Percentiles rank a stretch among this genome's conserved stretches.
These are phyloP conservation scores for Automeris io DNA, from an alignment of 2,888 invertebrate genomes.

Conservation along the genomic window DNA sequence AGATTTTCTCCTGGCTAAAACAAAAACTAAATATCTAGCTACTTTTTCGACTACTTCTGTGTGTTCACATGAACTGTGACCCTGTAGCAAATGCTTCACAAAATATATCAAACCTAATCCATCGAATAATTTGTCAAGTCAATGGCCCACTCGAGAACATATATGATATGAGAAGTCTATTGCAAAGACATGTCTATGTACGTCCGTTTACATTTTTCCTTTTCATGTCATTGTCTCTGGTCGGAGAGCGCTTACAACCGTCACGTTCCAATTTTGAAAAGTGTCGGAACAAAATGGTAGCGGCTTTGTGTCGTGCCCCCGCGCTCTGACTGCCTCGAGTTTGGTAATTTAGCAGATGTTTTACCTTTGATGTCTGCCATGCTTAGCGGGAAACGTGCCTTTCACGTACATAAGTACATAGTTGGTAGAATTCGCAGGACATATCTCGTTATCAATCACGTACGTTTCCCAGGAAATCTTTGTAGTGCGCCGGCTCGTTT, in stretches of 20 bases:
- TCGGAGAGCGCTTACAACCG: constrained; percentile 73
- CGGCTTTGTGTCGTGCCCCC: constrained; percentile 64
- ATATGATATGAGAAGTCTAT: too few relatives aligned
- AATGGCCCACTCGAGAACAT: too few relatives aligned
- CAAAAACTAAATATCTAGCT: too few relatives aligned
- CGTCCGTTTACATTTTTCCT: constrained; percentile 77
- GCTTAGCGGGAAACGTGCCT: constrained; percentile 27
- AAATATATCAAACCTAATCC: too few relatives aligned
- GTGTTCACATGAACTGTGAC: too few relatives aligned
- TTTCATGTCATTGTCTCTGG: constrained; percentile 77
- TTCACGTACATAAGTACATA: constrained; percentile 13
- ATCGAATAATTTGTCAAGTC: too few relatives aligned
- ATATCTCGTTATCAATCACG: constrained; percentile 14
- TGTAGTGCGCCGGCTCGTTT: constrained; percentile 26
- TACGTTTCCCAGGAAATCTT: constrained; percentile 20
- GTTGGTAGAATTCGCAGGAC: constrained; percentile 11
- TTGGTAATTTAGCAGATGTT: constrained; percentile 72
- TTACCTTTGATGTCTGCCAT: constrained; percentile 53
- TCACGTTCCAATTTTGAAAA: constrained; percentile 78
- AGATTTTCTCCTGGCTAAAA: too few relatives aligned
- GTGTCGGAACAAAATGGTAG: constrained; percentile 77
- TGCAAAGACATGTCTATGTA: too few relatives aligned
- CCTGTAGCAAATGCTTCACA: too few relatives aligned
- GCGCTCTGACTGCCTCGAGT: constrained; percentile 44
- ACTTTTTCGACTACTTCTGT: too few relatives aligned